Conservation (phyloP, 2,888 invertebrate genomes). For the Phortica okadai region DNA sequence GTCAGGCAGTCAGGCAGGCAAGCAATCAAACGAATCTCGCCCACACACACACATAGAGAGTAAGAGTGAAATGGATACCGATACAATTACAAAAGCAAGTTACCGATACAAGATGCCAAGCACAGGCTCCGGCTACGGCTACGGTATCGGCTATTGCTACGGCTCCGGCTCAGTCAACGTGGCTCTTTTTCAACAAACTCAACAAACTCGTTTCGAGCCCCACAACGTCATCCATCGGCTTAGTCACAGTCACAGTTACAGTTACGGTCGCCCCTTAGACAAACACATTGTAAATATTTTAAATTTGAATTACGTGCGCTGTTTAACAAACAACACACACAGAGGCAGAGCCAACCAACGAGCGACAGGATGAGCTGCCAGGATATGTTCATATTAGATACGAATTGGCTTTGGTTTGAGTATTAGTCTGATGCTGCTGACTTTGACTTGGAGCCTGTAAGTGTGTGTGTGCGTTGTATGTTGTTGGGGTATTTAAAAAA, state of each 20-base stretch:
- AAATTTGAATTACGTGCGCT: conserved; percentile 66
- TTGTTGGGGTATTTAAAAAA: not conserved
- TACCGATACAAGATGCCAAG: not conserved
- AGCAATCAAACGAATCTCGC: not conserved
- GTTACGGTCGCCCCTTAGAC: not conserved
- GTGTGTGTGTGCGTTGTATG: not conserved
- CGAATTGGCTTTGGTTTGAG: not conserved
- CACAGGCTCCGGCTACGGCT: not conserved
- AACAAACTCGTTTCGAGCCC: not conserved
- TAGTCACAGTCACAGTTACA: no score
- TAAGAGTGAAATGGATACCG: not conserved
- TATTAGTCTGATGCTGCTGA: not conserved
- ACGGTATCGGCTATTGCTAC: no score
- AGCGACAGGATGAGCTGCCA: not conserved
- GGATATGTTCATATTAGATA: not conserved
- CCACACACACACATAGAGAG: not conserved
- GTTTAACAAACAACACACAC: conserved; percentile 48
- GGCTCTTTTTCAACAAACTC: not conserved
- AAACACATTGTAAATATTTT: conserved; percentile 65
- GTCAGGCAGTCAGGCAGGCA: not conserved
- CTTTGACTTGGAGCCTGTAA: not conserved
- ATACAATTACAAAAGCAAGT: not conserved
- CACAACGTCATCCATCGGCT: not conserved
- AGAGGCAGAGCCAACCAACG: not conserved
- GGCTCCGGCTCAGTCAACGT: no score